phyloP scores from a whole-genome alignment of 2,888 invertebrate genomes.

The Thelaira solivaga region DNA sequence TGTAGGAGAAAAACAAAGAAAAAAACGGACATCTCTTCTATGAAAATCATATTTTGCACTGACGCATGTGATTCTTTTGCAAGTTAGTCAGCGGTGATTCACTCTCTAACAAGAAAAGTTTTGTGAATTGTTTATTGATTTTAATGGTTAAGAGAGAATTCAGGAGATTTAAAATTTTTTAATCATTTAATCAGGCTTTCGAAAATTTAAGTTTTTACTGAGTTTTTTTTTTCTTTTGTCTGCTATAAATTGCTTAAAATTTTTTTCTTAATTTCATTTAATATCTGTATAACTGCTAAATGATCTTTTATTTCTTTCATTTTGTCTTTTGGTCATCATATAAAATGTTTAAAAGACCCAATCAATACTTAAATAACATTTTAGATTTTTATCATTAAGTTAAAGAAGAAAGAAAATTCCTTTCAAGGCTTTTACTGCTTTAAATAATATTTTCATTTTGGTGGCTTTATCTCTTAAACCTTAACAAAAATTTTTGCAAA shows the following conservation, averaged over 20 bases:
- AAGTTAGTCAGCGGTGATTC: too few species aligned
- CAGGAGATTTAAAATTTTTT: too few species aligned
- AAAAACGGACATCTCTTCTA: too few species aligned
- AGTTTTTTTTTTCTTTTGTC: too few species aligned
- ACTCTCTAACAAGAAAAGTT: too few species aligned
- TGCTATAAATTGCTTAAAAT: not conserved
- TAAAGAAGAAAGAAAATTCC: slow-evolving; percentile 39
- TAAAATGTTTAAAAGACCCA: not conserved
- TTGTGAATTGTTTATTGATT: too few species aligned
- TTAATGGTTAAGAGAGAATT: too few species aligned
- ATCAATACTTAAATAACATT: slow-evolving; percentile 25
- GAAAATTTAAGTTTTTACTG: too few species aligned
- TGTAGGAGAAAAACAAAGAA: too few species aligned
- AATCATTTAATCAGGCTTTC: too few species aligned
- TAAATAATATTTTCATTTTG: slow-evolving; percentile 42
- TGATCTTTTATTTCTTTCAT: not conserved
- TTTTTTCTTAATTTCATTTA: not conserved
- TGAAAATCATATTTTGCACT: too few species aligned
- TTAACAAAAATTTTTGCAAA: slow-evolving; percentile 42
- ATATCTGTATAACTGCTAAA: not conserved
- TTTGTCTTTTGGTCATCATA: slow-evolving; percentile 18
- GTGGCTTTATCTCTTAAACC: slow-evolving; percentile 25
- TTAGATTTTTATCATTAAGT: slow-evolving; percentile 29
- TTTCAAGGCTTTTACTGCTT: slow-evolving; percentile 57
- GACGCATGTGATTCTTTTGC: too few species aligned